Percentiles rank a stretch among this genome's conserved stretches.
These are phyloP conservation scores for Tokudaia muenninki DNA, from an alignment of 2,797 vertebrate species.

Conservation along the genomic window DNA sequence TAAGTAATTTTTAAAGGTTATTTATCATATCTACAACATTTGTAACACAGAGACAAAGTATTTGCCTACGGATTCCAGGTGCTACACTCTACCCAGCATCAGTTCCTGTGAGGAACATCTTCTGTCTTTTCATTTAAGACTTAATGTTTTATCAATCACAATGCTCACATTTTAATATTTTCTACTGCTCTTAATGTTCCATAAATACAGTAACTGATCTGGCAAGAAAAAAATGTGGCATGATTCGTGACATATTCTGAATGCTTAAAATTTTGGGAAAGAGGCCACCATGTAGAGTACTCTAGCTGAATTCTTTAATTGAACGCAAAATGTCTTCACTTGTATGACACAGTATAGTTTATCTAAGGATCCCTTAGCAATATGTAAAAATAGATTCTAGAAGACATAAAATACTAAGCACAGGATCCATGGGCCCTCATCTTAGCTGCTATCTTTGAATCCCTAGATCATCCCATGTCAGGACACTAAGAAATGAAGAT, in stretches of 20 bases:
- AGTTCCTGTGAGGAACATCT: not conserved
- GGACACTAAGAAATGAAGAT: conserved; percentile 20
- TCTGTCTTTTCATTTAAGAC: not conserved
- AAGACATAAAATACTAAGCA: not conserved
- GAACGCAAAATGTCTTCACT: conserved; percentile 4
- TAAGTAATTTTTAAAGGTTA: not conserved
- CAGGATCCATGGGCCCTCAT: not conserved
- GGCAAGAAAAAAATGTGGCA: not conserved
- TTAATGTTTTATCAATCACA: not conserved
- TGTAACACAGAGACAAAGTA: not conserved
- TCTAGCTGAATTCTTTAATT: conserved; percentile 34
- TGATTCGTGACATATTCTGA: not conserved
- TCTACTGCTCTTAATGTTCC: not conserved
- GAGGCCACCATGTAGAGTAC: not conserved
- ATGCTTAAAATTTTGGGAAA: not conserved
- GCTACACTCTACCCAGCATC: not conserved
- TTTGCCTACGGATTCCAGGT: not conserved
- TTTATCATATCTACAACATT: not conserved
- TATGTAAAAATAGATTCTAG: not conserved
- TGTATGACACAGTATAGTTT: not conserved
- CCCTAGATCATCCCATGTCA: not conserved
- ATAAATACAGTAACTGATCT: not conserved
- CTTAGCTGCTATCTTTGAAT: not conserved
- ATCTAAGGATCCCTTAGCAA: conserved; percentile 13
- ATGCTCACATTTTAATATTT: not conserved